phyloP scores from a whole-genome alignment of 2,113 vertebrate species.

The Caranx melampygus region DNA sequence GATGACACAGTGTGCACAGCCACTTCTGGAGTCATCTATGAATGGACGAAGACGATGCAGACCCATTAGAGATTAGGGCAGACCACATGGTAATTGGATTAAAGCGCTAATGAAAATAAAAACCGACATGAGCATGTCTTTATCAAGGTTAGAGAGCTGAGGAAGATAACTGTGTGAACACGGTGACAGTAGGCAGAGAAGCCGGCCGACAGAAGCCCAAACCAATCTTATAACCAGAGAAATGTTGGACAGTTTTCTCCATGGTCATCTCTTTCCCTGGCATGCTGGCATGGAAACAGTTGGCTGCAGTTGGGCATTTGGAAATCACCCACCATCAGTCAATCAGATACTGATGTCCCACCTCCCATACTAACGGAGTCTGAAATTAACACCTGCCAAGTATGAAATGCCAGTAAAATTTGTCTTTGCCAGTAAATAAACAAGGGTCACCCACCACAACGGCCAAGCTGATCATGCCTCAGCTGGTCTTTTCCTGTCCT shows the following conservation, averaged over 20 bases:
- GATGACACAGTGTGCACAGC: conserved; percentile 59
- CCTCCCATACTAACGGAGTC: conserved; percentile 58
- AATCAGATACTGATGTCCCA: conserved; percentile 66
- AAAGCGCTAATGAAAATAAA: conserved; percentile 61
- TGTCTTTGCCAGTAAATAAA: conserved; percentile 68
- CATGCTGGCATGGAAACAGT: conserved; percentile 63
- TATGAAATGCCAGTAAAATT: conserved; percentile 62
- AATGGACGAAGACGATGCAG: conserved; percentile 45
- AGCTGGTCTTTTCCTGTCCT: conserved; percentile 62
- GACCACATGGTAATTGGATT: conserved; percentile 66
- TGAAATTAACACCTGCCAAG: conserved; percentile 71
- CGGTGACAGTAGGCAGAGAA: neutral
- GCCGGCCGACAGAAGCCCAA: neutral
- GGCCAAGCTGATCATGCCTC: conserved; percentile 64
- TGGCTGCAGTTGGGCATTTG: conserved; percentile 72
- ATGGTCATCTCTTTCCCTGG: conserved; percentile 15
- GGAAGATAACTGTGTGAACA: conserved; percentile 1
- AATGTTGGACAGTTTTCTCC: conserved; percentile 44
- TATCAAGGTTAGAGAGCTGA: conserved; percentile 52
- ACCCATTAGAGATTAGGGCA: conserved; percentile 50
- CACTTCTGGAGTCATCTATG: conserved; percentile 57
- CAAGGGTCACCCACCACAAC: conserved; percentile 57
- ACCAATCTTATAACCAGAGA: neutral
- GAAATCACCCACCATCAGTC: conserved; percentile 65
- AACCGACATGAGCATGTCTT: conserved; percentile 32